Evolutionary conservation across 2,888 invertebrate species (phyloP).

Genomic region (Diaprepes abbreviatus): DNA sequence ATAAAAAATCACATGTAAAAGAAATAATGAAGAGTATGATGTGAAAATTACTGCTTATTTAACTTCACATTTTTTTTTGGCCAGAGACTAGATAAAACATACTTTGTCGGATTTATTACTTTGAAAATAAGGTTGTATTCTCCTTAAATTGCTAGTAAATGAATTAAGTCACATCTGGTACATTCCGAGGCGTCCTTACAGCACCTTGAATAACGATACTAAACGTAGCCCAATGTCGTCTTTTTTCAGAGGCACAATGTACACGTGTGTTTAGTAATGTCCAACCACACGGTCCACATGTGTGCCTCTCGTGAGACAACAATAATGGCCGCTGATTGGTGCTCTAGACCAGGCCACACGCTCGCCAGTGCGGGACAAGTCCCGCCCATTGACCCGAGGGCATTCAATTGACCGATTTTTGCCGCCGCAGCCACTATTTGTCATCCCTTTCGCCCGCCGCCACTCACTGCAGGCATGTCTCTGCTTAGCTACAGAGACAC

Average conservation of each 20-base stretch:
- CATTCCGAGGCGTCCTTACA: slow-evolving; percentile 35
- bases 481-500: slow-evolving; percentile 22
- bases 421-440: slow-evolving; percentile 44
- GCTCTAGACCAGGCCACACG: slow-evolving; percentile 16
- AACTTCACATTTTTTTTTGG: too few relatives aligned
- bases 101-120: too few relatives aligned
- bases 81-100: too few relatives aligned
- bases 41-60: too few relatives aligned
- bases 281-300: slow-evolving; percentile 46
- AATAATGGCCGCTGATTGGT: slow-evolving; percentile 29
- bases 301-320: slow-evolving; percentile 46
- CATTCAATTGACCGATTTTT: slow-evolving; percentile 36
- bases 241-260: slow-evolving; percentile 51
- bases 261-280: slow-evolving; percentile 44
- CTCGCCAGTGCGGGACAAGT: slow-evolving; percentile 9
- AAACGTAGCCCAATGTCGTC: slow-evolving; percentile 47
- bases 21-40: too few relatives aligned
- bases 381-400: slow-evolving; percentile 28
- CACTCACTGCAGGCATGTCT: slow-evolving; percentile 38
- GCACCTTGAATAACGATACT: slow-evolving; percentile 21
- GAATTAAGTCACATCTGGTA: slow-evolving; percentile 15
- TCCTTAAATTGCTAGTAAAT: slow-evolving; percentile 7
- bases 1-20: too few relatives aligned
- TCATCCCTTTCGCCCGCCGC: slow-evolving; percentile 44
- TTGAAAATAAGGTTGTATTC: slow-evolving; percentile 26